A percentile compares a stretch with the other conserved stretches of the same genome.
phyloP scores from a whole-genome alignment of 2,888 invertebrate species.

The Microctonus aethiopoides region DNA sequence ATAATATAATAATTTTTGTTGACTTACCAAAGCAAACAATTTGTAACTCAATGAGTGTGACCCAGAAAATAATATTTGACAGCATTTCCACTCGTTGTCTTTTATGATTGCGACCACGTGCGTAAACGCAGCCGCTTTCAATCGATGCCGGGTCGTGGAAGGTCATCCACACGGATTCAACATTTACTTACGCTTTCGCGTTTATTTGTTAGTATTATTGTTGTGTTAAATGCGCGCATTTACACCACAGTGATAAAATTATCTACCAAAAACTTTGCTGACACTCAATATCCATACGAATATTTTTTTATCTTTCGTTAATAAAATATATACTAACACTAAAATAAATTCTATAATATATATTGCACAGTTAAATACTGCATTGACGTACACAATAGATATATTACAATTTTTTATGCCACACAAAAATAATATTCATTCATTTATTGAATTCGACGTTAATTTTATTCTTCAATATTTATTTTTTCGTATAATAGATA shows the following conservation, averaged over 20 bases:
- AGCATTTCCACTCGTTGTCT: slow-evolving; percentile 43
- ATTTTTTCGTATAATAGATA: background rate
- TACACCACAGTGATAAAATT: background rate
- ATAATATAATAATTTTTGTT: background rate
- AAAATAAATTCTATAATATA: too few relatives aligned
- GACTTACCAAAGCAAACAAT: slow-evolving; percentile 49
- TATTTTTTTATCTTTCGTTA: background rate
- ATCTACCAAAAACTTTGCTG: background rate
- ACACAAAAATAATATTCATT: background rate
- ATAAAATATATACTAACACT: background rate
- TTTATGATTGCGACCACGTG: slow-evolving; percentile 48
- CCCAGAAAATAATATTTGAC: slow-evolving; percentile 51
- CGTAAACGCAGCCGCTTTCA: slow-evolving; percentile 41
- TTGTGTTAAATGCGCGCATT: background rate
- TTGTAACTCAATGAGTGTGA: slow-evolving; percentile 45
- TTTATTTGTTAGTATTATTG: slow-evolving; percentile 8
- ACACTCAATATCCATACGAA: background rate
- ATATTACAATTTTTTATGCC: too few relatives aligned
- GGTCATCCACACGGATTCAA: slow-evolving; percentile 37
- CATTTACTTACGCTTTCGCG: slow-evolving; percentile 28
- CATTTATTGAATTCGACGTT: background rate
- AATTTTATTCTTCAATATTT: background rate
- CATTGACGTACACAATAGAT: too few relatives aligned
- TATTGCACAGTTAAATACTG: too few relatives aligned
- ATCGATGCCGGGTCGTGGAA: slow-evolving; percentile 38